Base-by-base conservation (phyloP, 2,113 vertebrate genomes). In the Microcebus murinus region DNA sequence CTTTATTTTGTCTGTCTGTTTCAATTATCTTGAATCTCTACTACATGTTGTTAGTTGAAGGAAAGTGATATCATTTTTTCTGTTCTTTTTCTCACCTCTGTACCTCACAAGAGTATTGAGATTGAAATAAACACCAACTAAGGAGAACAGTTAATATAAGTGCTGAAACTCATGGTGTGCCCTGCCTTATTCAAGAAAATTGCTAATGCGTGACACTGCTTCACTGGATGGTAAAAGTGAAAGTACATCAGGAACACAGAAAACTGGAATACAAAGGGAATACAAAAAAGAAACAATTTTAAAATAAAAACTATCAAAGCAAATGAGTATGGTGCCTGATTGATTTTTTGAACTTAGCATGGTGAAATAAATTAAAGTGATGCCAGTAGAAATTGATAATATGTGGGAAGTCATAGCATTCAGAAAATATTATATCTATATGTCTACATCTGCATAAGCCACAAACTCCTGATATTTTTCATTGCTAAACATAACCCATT, bases 1-100 rank as follows among this genome's bases (percentile, higher is more conserved):
- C 63, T 82, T 91, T 92, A 61, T 68, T 97, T 23, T 92, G 74
- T 68, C 84, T 96, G 79, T 91, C 95, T 95, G 71, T 93, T 95
- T 97, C 88, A 94, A 95, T 96, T 92, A 95, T 68, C 80, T 87
- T 95, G 39, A 80, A 81, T 77, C 23, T 92, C 90, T 80, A 57
- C 42, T 87, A 27, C 4, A 17, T 55, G 59, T 50, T 84, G 59
- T 67, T 68, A 59, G 36, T 80, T 87, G 63, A 94, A 86, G 34
- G 31, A 71, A 97, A 94, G 50, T 67, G 34, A 45, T 86, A 70
- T 76, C 31, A 36, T 79, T 81, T 71, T 86, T 50, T 70, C 3
- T 29, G 15, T 87, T 80, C 14, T 74, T 85, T 88, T 70, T 74
- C 68, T 96, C 52, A 80, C 76, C 91, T 96, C 57, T 87, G 21